Evolutionary conservation across 2,888 invertebrate genomes (phyloP), one percentile per base, ranked within the genome.

Genomic region (Embidobia sp.): DNA sequence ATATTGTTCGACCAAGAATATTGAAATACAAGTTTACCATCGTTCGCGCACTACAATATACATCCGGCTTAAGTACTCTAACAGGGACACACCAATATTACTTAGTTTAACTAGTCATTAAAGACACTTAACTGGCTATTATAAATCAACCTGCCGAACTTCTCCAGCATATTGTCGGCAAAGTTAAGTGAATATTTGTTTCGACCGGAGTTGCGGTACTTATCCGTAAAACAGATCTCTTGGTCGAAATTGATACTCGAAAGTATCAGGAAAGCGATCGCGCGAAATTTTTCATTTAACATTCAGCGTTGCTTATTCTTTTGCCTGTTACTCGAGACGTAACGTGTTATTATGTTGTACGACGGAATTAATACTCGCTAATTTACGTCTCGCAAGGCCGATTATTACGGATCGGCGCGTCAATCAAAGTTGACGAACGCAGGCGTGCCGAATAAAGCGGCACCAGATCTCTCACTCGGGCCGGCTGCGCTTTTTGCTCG

Each of bases 371-470:
- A 76, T 63, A 69, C 63, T 55, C 42, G 67, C 55, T 76, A 69
- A 76, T 69, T 76, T 64, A 26, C 42, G 64, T 57, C 57, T 35
- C 61, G 55, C 42, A 57, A 67, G 57, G 13, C 57, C 51, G 63
- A 66, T 76, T 64, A 76, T 70, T 70, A 59, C 64, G 70, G 64
- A 37, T 48, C 64, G 64, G 46, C 33, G 51, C 63, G 63, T 57
- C 67, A 64, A 69, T 74, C 78, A 74, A 74, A 75, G 69, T 74
- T 70, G 59, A 66, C 74, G 51, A 78, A 70, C 29, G 16, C 69
- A 48, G 57, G 57, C 63, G 44, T 49, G 49, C 63, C 63, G 61
- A 73, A 73, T 77, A 61, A 53, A 31, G 44, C 63, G 16, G 5
- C 10, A 48, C 18, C 16, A 53, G 48, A 53, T 53, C 57, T 53